These are phyloP conservation scores for Digitonthophagus gazella DNA, from an alignment of 2,888 invertebrate species.

Conservation along the genomic window DNA sequence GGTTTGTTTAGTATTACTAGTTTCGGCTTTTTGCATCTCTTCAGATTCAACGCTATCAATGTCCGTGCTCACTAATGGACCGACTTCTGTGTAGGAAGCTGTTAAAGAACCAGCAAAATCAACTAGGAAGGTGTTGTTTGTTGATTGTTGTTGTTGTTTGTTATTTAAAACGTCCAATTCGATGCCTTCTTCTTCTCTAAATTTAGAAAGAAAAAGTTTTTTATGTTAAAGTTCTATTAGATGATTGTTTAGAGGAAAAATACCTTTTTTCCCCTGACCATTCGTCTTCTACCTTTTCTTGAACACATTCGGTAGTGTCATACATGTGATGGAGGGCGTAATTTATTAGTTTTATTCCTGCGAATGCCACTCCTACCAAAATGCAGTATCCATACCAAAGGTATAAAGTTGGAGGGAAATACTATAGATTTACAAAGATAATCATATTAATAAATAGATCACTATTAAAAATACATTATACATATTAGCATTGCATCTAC, in stretches of 20 bases:
- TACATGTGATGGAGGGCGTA: constrained; percentile 90
- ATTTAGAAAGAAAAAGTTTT: constrained; percentile 32
- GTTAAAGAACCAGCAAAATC: constrained; percentile 31
- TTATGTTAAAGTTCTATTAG: not conserved
- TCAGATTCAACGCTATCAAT: constrained; percentile 51
- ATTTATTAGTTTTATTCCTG: constrained; percentile 82
- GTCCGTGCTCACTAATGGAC: constrained; percentile 40
- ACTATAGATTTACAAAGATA: constrained; percentile 70
- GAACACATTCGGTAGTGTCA: constrained; percentile 85
- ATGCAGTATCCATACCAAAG: constrained; percentile 87
- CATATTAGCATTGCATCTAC: no score
- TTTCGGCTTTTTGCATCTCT: constrained; percentile 45
- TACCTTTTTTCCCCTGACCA: constrained; percentile 51
- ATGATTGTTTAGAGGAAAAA: not conserved
- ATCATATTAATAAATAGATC: constrained; percentile 30
- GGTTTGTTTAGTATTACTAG: constrained; percentile 40
- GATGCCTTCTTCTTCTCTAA: constrained; percentile 75
- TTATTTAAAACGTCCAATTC: constrained; percentile 72
- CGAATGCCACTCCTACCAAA: constrained; percentile 76
- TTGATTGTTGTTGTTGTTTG: constrained; percentile 23
- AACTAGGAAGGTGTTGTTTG: not conserved
- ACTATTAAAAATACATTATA: no score
- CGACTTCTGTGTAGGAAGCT: constrained; percentile 40
- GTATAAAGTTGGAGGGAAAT: constrained; percentile 77
- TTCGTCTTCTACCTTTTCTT: constrained; percentile 46